Evolutionary conservation across 64 coral and sea anemone genomes (phyloP), one percentile per base, ranked within the genome.

Genomic region (Cladopsammia gracilis): DNA sequence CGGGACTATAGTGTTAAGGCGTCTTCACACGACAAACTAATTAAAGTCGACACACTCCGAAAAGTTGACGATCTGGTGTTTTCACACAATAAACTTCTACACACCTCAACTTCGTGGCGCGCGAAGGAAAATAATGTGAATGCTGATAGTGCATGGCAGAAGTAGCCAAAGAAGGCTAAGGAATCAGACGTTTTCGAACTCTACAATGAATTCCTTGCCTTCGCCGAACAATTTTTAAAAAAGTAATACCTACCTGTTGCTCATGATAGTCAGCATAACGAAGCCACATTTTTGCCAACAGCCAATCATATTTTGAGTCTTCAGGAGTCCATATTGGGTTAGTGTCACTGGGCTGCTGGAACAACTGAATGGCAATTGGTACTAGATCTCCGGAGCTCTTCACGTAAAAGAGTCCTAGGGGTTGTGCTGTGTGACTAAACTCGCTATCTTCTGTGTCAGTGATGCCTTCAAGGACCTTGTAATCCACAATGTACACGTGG

Each of bases 321-420:
- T 79, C 47, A 4, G 95, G 95, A n/a, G 92, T 97, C 95, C 95
- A 97, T 90, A 97, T 94, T 75, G 95, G 95, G 71, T 97, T 97
- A 10, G 64, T 83, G 10, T 93, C 53, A 53, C 95, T 75, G 20
- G 91, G 56, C 66, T 90, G 71, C 42, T 94, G 92, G 13, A 57
- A 78, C 7, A 97, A 56, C 66, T 97, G 95, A 75, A 97, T 97
- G 34, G 95, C 95, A 20, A 97, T 90, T 4, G 95, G 95, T 57
- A 97, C 83, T 65, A 97, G 73, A n/a, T 92, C 81, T 5, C 92
- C 74, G 6, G 87, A 77, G 14, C 10, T 90, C 16, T 94, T 94
- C 19, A 94, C 95, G 60, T 91, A 97, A n/a, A 97, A 54, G 18
- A 97, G 48, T 10, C 85, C 87, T 6, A 97, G 48, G 0, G 95